Conservation (phyloP, 2,797 vertebrate genomes). For the Adrianichthys oophorus region DNA sequence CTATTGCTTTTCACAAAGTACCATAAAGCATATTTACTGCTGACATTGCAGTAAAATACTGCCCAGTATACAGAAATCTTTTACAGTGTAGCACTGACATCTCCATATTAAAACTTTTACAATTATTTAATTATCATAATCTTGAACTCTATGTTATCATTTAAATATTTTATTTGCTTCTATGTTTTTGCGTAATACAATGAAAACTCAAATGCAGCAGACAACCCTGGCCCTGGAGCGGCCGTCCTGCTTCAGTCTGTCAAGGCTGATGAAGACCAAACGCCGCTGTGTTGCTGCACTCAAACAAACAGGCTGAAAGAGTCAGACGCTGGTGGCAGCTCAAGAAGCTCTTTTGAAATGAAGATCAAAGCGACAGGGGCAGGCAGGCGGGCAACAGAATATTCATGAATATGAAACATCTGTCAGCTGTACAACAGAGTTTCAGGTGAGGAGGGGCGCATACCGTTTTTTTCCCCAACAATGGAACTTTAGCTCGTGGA, state of each 20-base stretch:
- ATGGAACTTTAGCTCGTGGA: slow-evolving; percentile 63
- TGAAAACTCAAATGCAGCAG: no score
- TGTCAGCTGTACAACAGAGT: slow-evolving; percentile 60
- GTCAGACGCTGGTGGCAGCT: slow-evolving; percentile 54
- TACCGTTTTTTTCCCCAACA: slow-evolving; percentile 70
- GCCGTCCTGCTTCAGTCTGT: slow-evolving; percentile 14
- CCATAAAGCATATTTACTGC: no score
- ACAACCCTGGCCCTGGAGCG: no score
- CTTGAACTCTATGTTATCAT: no score
- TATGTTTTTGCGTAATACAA: no score
- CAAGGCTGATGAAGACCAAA: slow-evolving; percentile 19
- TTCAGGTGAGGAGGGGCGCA: slow-evolving; percentile 31
- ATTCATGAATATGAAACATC: slow-evolving; percentile 80
- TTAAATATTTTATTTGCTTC: no score
- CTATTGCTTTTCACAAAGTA: no score
- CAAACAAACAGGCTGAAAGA: slow-evolving; percentile 71
- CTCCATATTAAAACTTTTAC: no score
- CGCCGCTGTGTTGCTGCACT: slow-evolving; percentile 40
- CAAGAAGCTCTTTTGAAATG: slow-evolving; percentile 77
- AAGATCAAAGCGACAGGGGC: slow-evolving; percentile 75
- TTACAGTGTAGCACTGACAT: no score
- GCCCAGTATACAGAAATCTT: no score
- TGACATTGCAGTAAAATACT: no score
- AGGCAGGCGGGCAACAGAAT: slow-evolving; percentile 60
- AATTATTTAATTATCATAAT: no score